phyloP scores from a whole-genome alignment of 1,140 invertebrate species.

The Leucophenga varia region DNA sequence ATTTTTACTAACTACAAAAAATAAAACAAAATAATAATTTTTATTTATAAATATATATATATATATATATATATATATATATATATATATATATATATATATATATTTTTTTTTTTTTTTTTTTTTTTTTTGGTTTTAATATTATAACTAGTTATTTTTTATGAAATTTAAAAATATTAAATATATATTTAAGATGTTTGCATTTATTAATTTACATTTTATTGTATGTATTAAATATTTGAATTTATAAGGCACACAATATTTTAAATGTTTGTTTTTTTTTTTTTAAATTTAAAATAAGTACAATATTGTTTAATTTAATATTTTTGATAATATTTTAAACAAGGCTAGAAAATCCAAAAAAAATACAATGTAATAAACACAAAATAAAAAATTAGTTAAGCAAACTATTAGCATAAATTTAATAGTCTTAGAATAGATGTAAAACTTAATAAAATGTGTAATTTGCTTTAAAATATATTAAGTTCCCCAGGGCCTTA shows the following conservation, averaged over 20 bases:
- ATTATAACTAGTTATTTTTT: conserved; percentile 54
- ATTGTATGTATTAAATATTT: conserved; percentile 20
- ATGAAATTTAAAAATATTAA: conserved; percentile 20
- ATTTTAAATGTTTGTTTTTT: conserved; percentile 9
- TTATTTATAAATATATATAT: conserved; percentile 10
- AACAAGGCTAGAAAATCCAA: conserved; percentile 52
- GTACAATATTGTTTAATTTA: too few relatives aligned
- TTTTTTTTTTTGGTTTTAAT: too few relatives aligned
- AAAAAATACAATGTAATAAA: conserved; percentile 32
- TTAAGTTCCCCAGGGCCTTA: conserved; percentile 4
- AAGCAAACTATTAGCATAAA: conserved; percentile 48
- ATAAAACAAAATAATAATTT: conserved; percentile 16
- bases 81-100: too few relatives aligned
- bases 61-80: too few relatives aligned
- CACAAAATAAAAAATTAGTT: conserved; percentile 27
- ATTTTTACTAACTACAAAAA: conserved; percentile 28
- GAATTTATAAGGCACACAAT: conserved; percentile 1
- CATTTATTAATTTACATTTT: conserved; percentile 28
- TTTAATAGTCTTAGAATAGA: conserved; percentile 34
- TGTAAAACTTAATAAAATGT: conserved; percentile 6
- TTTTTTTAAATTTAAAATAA: conserved; percentile 50
- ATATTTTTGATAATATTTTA: too few relatives aligned
- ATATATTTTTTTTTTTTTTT: too few relatives aligned
- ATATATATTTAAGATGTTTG: conserved; percentile 15
- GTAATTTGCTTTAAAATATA: too few relatives aligned